Evolutionary conservation across 2,797 vertebrate genomes (phyloP).

Genomic region (Phrynocephalus guinanensis): DNA sequence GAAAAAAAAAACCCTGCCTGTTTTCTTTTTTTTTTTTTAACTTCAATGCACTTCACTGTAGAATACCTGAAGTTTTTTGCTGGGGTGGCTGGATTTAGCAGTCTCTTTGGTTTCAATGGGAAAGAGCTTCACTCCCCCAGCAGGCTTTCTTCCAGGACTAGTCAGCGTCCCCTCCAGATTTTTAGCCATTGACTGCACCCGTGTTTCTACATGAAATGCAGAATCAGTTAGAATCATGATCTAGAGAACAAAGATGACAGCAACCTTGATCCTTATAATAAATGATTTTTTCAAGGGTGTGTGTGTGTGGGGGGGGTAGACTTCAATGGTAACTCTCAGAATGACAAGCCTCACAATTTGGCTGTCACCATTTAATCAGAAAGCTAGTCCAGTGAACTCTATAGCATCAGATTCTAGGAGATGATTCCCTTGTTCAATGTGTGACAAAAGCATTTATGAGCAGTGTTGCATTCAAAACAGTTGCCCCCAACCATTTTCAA

Average conservation of each 20-base stretch:
- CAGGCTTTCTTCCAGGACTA: constrained; percentile 51
- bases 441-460: background rate
- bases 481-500: no score
- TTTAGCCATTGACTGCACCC: constrained; percentile 64
- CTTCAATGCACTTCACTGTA: background rate
- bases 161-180: constrained; percentile 69
- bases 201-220: constrained; percentile 60
- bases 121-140: constrained; percentile 58
- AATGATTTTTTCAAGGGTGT: background rate
- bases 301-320: no score
- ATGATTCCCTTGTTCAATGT: background rate
- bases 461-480: background rate
- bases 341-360: background rate
- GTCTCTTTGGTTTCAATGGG: background rate
- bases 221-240: background rate
- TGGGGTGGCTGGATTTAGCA: background rate
- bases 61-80: constrained; percentile 53
- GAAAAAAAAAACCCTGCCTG: background rate
- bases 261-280: background rate
- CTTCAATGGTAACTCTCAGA: background rate
- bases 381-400: no score
- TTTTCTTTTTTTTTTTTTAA: background rate
- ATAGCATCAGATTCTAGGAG: background rate
- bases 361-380: background rate
- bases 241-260: background rate